Base-by-base conservation (phyloP, 2,888 invertebrate species). In the Margaritifera margaritifera region DNA sequence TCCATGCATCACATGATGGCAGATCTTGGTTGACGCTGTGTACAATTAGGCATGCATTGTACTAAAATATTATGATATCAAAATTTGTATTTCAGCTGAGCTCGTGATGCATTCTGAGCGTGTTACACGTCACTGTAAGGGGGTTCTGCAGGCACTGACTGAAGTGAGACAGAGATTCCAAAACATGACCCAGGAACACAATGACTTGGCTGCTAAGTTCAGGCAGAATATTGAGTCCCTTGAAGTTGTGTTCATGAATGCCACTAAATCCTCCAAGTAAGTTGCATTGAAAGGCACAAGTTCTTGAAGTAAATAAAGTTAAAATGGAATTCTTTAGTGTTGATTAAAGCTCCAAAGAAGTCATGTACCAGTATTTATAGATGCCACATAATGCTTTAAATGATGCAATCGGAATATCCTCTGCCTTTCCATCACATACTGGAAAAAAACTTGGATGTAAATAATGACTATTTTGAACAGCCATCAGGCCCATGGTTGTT, bases 31-130 rank as follows among this genome's bases (percentile, higher is more conserved):
- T 24, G 53, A 15, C 25, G 24, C 20, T 22, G 53, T 52, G 8
- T 64, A 4, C 18, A 63, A 52, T 6, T 52, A 19, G 15, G 15
- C 22, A 22, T n/a, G n/a, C n/a, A n/a, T n/a, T n/a, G 2, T 62
- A 15, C 20, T 6, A 51, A 19, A 22, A 1, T n/a, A 42, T 42
- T 42, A 42, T 15, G 42, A 15, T 42, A 42, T 42, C 11, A 42
- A 15, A 42, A 42, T 42, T 60, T 62, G 53, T 52, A 27, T 54
- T 78, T 6, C 76, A 89, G 89, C 89, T 65, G 90, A 90, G 78
- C 77, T 90, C 59, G 84, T 89, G 66, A 83, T 89, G 87, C 90
- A 90, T 74, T 81, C 84, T 3, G 89, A 89, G 77, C 81, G 89
- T 31, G 89, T 90, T 25, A 75, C 81, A 1, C 80, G 89, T 19